Conservation (phyloP, 23 tunicate genomes). For the Aplidium turbinatum region DNA sequence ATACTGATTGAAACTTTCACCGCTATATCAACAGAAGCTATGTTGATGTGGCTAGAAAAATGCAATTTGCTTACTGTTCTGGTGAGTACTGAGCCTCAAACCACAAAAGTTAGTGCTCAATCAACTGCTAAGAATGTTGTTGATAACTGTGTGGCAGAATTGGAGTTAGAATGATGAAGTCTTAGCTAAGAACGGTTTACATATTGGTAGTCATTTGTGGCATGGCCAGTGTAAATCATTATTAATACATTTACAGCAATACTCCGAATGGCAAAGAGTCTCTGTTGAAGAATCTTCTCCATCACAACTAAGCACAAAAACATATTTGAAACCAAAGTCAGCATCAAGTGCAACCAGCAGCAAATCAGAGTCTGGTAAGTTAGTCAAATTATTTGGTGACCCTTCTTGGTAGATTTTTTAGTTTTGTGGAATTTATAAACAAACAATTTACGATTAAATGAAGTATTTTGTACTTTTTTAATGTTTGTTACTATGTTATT, state of each 20-base stretch:
- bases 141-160: too few species aligned
- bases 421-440: neutral
- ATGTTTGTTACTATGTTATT: neutral
- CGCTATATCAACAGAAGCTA: too few species aligned
- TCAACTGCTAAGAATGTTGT: too few species aligned
- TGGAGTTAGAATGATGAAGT: too few species aligned
- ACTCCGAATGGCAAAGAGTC: slow-evolving; percentile 85
- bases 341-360: slow-evolving; percentile 21
- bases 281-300: slow-evolving; percentile 39
- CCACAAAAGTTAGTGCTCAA: too few species aligned
- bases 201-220: too few species aligned
- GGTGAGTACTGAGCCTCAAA: too few species aligned
- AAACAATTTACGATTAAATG: neutral
- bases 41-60: too few species aligned
- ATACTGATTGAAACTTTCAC: too few species aligned
- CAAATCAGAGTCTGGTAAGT: slow-evolving; percentile 45
- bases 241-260: slow-evolving; percentile 55
- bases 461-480: neutral
- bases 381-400: neutral
- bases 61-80: too few species aligned
- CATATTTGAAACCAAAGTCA: slow-evolving; percentile 32
- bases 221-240: too few species aligned
- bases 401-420: neutral
- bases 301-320: slow-evolving; percentile 39
- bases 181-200: too few species aligned